Evolutionary conservation across 1,140 invertebrate species (phyloP).

Genomic region (Polypedilum vanderplanki): DNA sequence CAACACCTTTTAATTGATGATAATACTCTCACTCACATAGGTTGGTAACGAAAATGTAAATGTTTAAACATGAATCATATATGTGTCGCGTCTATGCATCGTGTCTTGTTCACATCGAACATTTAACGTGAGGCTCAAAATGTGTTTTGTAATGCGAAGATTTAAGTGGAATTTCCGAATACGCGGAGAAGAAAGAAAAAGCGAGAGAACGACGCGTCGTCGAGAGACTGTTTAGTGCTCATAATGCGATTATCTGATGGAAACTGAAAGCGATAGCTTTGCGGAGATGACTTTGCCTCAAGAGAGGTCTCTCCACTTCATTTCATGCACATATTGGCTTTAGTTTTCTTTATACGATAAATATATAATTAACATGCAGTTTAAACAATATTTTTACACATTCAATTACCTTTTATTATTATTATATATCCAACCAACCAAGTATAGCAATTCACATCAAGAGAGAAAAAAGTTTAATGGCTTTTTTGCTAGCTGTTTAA

Average conservation of each 20-base stretch:
- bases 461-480: too few species aligned
- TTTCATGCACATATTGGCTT: too few species aligned
- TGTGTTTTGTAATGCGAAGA: too few species aligned
- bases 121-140: too few species aligned
- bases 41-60: background rate
- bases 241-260: slow-evolving; percentile 11
- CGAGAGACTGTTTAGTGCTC: slow-evolving; percentile 7
- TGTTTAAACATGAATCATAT: too few species aligned
- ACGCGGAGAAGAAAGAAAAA: too few species aligned
- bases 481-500: too few species aligned
- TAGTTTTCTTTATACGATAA: background rate
- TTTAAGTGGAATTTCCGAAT: slow-evolving; percentile 11
- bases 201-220: too few species aligned
- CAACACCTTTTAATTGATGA: slow-evolving; percentile 18
- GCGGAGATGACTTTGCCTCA: background rate
- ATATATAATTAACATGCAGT: slow-evolving; percentile 14
- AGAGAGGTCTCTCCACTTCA: background rate
- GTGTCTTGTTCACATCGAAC: too few species aligned
- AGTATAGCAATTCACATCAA: too few species aligned
- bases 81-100: too few species aligned
- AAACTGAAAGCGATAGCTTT: slow-evolving; percentile 4
- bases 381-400: slow-evolving; percentile 19
- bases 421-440: background rate
- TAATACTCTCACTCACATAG: background rate
- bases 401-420: background rate